A percentile compares a stretch with the other conserved stretches of the same genome.
phyloP scores from a whole-genome alignment of 2,888 invertebrate genomes.

The Metallyticus violacea region DNA sequence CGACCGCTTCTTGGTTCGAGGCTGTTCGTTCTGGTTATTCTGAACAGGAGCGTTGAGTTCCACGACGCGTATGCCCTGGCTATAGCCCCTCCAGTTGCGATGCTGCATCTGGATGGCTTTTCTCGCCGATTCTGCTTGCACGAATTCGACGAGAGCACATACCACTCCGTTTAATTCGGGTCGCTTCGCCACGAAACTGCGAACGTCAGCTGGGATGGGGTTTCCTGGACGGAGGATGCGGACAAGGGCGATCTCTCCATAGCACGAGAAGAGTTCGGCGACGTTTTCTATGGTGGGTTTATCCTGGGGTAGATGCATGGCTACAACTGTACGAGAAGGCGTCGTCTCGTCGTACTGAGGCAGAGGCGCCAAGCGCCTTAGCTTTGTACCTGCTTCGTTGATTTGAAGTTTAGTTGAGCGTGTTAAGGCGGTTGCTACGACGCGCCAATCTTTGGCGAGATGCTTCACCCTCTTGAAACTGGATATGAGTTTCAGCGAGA shows the following conservation, averaged over 20 bases:
- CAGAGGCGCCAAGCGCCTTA: constrained; percentile 78
- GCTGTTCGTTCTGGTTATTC: constrained; percentile 42
- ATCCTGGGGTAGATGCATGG: constrained; percentile 79
- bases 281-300: constrained; percentile 85
- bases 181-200: constrained; percentile 86
- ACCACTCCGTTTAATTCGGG: constrained; percentile 82
- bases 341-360: constrained; percentile 91
- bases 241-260: constrained; percentile 87
- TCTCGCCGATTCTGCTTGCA: constrained; percentile 80
- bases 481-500: constrained; percentile 89
- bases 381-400: constrained; percentile 86
- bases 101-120: constrained; percentile 59
- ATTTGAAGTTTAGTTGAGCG: constrained; percentile 80
- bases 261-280: constrained; percentile 83
- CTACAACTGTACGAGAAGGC: constrained; percentile 87
- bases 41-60: constrained; percentile 64
- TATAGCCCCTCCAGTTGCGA: constrained; percentile 47
- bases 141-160: constrained; percentile 89
- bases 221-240: constrained; percentile 85
- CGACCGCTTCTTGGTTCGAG: constrained; percentile 67
- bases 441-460: constrained; percentile 89
- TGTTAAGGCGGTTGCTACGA: constrained; percentile 81
- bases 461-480: constrained; percentile 95
- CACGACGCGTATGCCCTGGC: constrained; percentile 63
- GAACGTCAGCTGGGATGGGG: constrained; percentile 85